These are phyloP conservation scores for Perccottus glenii DNA, from an alignment of 2,113 vertebrate species.

Conservation along the genomic window DNA sequence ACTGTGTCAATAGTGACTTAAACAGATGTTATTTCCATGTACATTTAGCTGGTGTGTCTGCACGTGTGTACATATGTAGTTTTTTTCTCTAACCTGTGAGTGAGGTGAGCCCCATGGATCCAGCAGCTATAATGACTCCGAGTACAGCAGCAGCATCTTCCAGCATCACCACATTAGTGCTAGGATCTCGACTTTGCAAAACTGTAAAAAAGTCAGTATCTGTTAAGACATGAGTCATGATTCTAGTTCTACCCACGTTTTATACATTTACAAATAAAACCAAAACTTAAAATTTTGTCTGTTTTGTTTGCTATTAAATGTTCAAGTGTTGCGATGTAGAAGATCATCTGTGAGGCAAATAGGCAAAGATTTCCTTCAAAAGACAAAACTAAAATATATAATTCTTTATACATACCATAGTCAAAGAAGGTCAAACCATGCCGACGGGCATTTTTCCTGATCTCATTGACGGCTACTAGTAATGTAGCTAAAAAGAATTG, in stretches of 20 bases:
- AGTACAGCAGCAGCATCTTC: slow-evolving; percentile 96
- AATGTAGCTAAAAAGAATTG: slow-evolving; percentile 87
- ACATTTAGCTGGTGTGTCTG: not conserved
- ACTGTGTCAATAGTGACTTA: no score
- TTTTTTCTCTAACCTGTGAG: slow-evolving; percentile 84
- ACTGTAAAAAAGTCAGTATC: slow-evolving; percentile 83
- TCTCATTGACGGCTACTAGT: slow-evolving; percentile 95
- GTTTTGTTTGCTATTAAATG: no score
- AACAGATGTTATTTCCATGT: no score
- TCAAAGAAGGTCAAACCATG: slow-evolving; percentile 91
- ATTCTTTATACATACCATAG: slow-evolving; percentile 84
- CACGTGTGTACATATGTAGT: no score
- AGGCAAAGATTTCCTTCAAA: no score
- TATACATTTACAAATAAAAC: no score
- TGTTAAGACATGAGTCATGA: no score
- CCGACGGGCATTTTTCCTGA: slow-evolving; percentile 87
- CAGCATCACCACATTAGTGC: slow-evolving; percentile 95
- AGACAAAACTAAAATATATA: no score
- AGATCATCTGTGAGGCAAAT: no score
- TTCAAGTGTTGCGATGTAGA: no score
- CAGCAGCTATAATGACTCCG: slow-evolving; percentile 88
- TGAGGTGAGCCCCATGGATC: slow-evolving; percentile 96
- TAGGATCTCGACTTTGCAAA: slow-evolving; percentile 94
- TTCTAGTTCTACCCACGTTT: no score
- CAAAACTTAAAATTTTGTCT: no score